Evolutionary conservation across 2,888 invertebrate species (phyloP).

Genomic region (Mesorhabditis belari): DNA sequence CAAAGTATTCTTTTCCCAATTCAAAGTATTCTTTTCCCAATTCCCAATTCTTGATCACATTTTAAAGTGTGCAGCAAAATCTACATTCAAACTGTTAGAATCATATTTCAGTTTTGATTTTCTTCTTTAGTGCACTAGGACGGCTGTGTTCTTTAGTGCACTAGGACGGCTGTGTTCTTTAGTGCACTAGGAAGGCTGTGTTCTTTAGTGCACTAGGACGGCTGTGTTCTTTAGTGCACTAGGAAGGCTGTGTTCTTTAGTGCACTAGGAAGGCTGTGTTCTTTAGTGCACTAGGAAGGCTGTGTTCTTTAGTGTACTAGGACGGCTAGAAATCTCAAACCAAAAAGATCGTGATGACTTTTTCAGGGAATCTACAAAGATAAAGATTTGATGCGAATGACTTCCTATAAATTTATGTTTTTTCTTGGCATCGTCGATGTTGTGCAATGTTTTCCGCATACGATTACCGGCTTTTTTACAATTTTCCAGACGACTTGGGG

Average conservation of each 20-base stretch:
- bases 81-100: not conserved
- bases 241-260: too few species aligned
- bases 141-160: too few species aligned
- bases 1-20: too few species aligned
- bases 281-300: too few species aligned
- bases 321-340: not conserved
- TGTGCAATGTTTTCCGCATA: conserved; percentile 35
- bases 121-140: too few species aligned
- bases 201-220: too few species aligned
- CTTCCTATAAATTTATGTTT: conserved; percentile 43
- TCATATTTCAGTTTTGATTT: too few species aligned
- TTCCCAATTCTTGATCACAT: not conserved
- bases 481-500: conserved; percentile 24
- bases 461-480: conserved; percentile 39
- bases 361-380: conserved; percentile 36
- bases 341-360: not conserved
- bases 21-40: not conserved
- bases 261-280: too few species aligned
- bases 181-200: too few species aligned
- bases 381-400: conserved; percentile 28
- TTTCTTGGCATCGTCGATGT: conserved; percentile 34
- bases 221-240: too few species aligned
- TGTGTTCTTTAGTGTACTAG: too few species aligned
- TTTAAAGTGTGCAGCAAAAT: not conserved
- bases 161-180: too few species aligned